Evolutionary conservation across 2,797 vertebrate species (phyloP), one percentile per base, ranked within the genome.

Genomic region (Sciurus vulgaris): DNA sequence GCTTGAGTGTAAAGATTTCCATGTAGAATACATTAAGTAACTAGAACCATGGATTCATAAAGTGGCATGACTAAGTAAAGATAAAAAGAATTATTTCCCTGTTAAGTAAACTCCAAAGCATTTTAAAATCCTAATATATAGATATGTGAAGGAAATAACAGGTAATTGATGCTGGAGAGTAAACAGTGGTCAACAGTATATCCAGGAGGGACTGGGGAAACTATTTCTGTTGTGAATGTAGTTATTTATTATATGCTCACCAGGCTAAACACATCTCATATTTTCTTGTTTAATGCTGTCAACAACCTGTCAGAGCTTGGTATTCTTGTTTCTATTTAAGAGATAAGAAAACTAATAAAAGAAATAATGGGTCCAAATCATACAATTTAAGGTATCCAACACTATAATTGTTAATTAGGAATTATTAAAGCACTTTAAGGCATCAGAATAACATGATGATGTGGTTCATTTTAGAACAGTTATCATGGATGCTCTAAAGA

Each of bases 271-370:
- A 35, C 18, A 82, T 63, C 51, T 24, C 3, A 6, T 69, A 5
- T 33, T 70, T 79, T 85, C 47, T 94, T 30, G 81, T 88, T 65
- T 35, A 86, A 49, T 94, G 20, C 38, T 94, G 78, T 89, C n/a
- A 59, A 5, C 26, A 47, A 24, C 7, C 28, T 67, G 26, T 77
- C 91, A 85, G 76, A 93, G 26, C 18, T 51, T 85, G 22, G 1
- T 38, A 41, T 65, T 51, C 30, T 65, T 78, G 54, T 74, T 49
- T 93, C 8, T 54, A 54, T 85, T 65, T 65, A 12, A 84, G 35
- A 87, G 59, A 49, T 72, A 38, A 87, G 41, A 84, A 90, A 93
- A 94, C 28, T 67, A 73, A 95, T 73, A 76, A 78, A 85, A 74
- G 65, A 92, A 84, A 74, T 54, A 83, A 47, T 2, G 0, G 79